Conservation (phyloP, 2,113 vertebrate genomes). For the Atlantisia rogersi region DNA sequence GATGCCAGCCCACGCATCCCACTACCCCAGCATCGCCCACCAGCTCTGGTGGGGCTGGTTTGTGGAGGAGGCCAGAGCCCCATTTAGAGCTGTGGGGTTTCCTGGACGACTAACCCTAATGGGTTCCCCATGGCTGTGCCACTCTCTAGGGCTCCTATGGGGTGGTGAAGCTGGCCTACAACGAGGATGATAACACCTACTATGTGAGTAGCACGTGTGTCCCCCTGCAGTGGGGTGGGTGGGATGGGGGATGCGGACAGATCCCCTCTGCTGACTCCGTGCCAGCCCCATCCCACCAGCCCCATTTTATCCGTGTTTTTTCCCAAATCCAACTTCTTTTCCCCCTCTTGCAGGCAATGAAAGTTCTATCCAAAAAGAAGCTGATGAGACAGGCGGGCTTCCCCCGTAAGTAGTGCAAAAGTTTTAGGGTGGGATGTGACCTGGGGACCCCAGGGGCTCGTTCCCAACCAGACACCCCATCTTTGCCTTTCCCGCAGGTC, state of each 20-base stretch:
- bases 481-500: slow-evolving; percentile 75
- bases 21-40: background rate
- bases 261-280: background rate
- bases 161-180: slow-evolving; percentile 98
- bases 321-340: background rate
- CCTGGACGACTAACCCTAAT: background rate
- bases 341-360: slow-evolving; percentile 88
- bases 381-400: slow-evolving; percentile 97
- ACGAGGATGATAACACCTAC: slow-evolving; percentile 97
- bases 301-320: background rate
- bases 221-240: accelerated
- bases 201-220: slow-evolving; percentile 83
- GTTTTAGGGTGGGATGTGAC: background rate
- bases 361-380: slow-evolving; percentile 96
- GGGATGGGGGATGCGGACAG: background rate
- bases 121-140: background rate
- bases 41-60: background rate
- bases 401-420: slow-evolving; percentile 87
- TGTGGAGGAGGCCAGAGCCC: accelerated
- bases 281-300: background rate
- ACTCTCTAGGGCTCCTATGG: slow-evolving; percentile 92
- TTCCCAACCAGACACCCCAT: accelerated
- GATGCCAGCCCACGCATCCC: background rate
- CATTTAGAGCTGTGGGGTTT: background rate
- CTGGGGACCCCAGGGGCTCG: background rate